These are phyloP conservation scores for Microcebus griseorufus DNA, from an alignment of 2,113 vertebrate species.

Conservation along the genomic window DNA sequence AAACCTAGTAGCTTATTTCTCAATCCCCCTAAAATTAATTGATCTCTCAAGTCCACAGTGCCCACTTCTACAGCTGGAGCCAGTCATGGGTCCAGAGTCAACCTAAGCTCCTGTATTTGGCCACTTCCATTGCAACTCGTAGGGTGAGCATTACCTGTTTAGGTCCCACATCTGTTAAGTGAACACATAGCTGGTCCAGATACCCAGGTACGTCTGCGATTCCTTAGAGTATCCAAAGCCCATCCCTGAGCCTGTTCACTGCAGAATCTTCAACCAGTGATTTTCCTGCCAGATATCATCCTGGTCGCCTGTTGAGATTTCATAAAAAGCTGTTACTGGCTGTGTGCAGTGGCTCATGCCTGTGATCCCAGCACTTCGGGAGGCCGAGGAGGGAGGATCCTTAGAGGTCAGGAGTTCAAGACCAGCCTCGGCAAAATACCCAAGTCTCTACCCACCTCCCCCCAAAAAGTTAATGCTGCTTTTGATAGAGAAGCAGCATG, in stretches of 20 bases:
- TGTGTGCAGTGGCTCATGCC: no score
- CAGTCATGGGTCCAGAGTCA: background rate
- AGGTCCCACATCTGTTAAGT: fast-evolving
- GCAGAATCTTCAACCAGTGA: background rate
- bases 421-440: no score
- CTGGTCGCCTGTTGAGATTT: background rate
- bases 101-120: background rate
- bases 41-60: background rate
- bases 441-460: no score
- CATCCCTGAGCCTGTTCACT: background rate
- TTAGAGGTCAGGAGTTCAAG: no score
- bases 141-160: background rate
- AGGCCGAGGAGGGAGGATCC: no score
- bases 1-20: background rate
- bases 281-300: background rate
- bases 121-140: background rate
- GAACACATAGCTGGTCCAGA: background rate
- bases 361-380: no score
- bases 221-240: background rate
- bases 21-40: background rate
- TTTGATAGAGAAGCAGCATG: background rate
- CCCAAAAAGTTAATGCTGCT: background rate
- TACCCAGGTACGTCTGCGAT: background rate
- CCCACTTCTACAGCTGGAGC: background rate
- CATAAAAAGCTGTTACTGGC: background rate